Evolutionary conservation across 2,113 vertebrate species (phyloP).

Genomic region (Oreotrochilus melanogaster): DNA sequence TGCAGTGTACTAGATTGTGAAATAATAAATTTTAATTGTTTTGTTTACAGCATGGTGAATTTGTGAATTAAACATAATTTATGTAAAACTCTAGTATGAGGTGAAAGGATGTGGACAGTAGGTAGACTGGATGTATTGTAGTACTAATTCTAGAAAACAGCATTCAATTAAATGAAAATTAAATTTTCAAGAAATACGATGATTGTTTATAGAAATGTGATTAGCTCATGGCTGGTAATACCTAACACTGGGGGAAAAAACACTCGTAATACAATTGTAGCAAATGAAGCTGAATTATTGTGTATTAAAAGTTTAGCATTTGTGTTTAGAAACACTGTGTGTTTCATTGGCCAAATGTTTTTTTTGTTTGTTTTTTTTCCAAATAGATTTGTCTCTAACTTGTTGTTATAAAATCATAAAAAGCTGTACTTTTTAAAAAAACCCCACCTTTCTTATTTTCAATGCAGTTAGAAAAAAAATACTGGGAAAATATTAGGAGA

Average conservation of each 20-base stretch:
- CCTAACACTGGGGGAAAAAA: not conserved
- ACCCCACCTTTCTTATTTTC: not conserved
- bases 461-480: not conserved
- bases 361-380: not conserved
- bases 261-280: slow-evolving; percentile 21
- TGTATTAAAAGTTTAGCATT: not conserved
- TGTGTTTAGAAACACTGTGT: not conserved
- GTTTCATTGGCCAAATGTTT: not conserved
- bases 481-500: not conserved
- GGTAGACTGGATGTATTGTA: not conserved
- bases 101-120: not conserved
- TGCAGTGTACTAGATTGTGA: not conserved
- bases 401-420: not conserved
- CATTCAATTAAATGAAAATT: slow-evolving; percentile 30
- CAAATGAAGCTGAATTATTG: slow-evolving; percentile 10
- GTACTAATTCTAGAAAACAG: not conserved
- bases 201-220: slow-evolving; percentile 2
- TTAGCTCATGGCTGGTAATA: slow-evolving; percentile 34
- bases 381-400: not conserved
- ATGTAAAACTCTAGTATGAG: not conserved
- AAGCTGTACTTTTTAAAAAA: not conserved
- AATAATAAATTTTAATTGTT: slow-evolving; percentile 1
- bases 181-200: not conserved
- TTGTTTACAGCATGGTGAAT: not conserved
- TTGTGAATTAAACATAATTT: not conserved